phyloP scores from a whole-genome alignment of 2,113 vertebrate genomes.

The Lathamus discolor region DNA sequence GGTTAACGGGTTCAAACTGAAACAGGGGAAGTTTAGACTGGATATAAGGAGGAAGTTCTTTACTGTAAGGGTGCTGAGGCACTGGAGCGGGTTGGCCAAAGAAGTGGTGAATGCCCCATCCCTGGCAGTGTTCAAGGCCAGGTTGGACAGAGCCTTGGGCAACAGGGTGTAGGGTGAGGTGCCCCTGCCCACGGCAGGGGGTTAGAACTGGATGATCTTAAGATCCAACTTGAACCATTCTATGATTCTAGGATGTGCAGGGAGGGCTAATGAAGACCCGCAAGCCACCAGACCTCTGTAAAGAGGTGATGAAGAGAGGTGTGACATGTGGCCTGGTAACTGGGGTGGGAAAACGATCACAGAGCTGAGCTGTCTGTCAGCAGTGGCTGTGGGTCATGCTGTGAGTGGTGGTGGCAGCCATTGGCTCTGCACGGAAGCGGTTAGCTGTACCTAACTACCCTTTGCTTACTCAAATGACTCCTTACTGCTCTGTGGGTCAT shows the following conservation, averaged over 20 bases:
- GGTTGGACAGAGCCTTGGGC: neutral
- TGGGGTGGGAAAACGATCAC: neutral
- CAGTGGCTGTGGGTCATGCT: neutral
- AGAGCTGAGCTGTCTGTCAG: neutral
- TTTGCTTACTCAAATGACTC: neutral
- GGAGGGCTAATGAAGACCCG: neutral
- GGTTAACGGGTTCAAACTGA: neutral
- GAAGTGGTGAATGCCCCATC: neutral
- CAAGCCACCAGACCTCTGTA: fast-evolving
- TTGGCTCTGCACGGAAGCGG: neutral
- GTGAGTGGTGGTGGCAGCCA: fast-evolving
- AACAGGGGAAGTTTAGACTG: neutral
- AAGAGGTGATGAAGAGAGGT: neutral
- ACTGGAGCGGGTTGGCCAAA: neutral
- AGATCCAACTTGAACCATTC: neutral
- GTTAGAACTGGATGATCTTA: neutral
- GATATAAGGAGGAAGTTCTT: neutral
- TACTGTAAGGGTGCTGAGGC: neutral
- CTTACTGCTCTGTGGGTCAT: neutral
- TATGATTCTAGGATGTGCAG: neutral
- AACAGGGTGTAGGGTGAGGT: neutral
- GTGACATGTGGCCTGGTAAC: fast-evolving
- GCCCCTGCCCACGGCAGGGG: neutral
- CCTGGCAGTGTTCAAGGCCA: neutral
- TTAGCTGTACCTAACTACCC: neutral